Evolutionary conservation across 2,113 vertebrate genomes (phyloP).

Genomic region (Cochlearius cochlearius): DNA sequence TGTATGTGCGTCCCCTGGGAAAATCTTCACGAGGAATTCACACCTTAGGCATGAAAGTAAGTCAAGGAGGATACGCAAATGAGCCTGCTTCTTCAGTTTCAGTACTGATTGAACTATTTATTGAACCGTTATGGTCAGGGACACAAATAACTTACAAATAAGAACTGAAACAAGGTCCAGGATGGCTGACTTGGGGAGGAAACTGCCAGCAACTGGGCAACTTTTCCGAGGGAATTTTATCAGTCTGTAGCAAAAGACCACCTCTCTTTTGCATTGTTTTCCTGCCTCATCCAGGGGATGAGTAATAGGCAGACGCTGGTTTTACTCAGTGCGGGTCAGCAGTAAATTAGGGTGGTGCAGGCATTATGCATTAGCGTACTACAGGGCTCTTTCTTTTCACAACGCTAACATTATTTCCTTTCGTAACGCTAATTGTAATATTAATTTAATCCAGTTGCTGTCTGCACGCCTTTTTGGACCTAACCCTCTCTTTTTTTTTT

Average conservation of each 20-base stretch:
- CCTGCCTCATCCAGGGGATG: neutral
- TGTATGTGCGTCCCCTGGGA: fast-evolving
- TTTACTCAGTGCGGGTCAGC: neutral
- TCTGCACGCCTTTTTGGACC: neutral
- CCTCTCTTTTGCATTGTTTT: neutral
- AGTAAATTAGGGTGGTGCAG: neutral
- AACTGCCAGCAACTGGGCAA: neutral
- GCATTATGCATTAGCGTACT: neutral
- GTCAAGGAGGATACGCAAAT: neutral
- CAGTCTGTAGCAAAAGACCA: neutral
- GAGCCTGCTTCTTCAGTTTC: neutral
- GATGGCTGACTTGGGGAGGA: neutral
- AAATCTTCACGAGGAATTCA: neutral
- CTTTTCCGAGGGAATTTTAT: neutral
- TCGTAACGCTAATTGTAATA: neutral
- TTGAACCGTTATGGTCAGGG: neutral
- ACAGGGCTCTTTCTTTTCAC: neutral
- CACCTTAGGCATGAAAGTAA: neutral
- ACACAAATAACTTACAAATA: neutral
- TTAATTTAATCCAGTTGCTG: neutral
- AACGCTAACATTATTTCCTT: neutral
- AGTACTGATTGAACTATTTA: neutral
- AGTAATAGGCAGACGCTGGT: neutral
- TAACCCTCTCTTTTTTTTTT: neutral
- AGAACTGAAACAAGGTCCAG: neutral